These are phyloP conservation scores for Gymnopithys bicolor DNA, from an alignment of 2,797 vertebrate genomes.

Conservation along the genomic window DNA sequence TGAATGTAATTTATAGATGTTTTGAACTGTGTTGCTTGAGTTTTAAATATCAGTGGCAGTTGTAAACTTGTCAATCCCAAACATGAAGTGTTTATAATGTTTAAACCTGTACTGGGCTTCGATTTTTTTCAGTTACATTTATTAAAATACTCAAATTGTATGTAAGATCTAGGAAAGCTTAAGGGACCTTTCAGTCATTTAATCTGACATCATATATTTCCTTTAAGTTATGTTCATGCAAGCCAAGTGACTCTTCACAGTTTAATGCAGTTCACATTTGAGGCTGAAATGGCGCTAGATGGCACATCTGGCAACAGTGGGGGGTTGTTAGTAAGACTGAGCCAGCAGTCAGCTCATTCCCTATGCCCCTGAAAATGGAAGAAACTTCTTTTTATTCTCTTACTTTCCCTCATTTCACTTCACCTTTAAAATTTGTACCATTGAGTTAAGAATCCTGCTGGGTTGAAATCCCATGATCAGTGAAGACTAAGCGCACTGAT, in stretches of 20 bases:
- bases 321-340: background rate
- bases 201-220: background rate
- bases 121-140: background rate
- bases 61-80: background rate
- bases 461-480: background rate
- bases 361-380: background rate
- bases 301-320: background rate
- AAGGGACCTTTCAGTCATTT: background rate
- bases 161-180: background rate
- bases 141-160: background rate
- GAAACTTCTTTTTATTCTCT: background rate
- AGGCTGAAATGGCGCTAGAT: background rate
- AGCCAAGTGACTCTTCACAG: background rate
- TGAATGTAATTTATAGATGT: background rate
- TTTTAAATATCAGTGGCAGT: background rate
- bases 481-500: background rate
- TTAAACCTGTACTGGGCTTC: background rate
- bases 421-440: background rate
- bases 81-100: background rate
- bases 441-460: background rate
- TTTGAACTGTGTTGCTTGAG: background rate
- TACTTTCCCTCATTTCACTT: background rate
- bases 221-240: background rate
- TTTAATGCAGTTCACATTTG: background rate
- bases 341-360: background rate